Conservation (phyloP, 2,113 vertebrate genomes). For the Muscicapa adusta region DNA sequence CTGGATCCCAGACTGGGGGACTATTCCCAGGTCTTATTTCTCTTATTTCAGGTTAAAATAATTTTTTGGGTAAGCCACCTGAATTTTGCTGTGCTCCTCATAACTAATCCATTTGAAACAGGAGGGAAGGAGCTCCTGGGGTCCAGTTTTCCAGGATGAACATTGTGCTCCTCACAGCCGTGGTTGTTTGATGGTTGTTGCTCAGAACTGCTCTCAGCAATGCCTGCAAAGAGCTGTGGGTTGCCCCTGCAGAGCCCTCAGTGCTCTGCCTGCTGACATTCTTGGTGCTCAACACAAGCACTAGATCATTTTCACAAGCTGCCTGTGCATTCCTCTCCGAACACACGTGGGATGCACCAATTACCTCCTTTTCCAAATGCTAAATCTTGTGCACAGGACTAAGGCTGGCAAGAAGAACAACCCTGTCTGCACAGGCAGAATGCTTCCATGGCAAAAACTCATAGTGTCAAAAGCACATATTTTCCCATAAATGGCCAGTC, state of each 20-base stretch:
- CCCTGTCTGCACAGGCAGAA: neutral
- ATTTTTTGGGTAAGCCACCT: neutral
- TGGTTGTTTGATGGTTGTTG: neutral
- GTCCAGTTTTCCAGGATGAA: neutral
- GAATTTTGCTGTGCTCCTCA: neutral
- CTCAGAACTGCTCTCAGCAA: neutral
- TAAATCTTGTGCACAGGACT: neutral
- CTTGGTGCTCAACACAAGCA: neutral
- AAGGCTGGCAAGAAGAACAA: neutral
- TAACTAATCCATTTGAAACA: neutral
- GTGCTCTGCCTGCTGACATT: neutral
- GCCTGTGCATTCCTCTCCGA: neutral
- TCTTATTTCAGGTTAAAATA: neutral
- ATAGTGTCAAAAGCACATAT: conserved; percentile 14
- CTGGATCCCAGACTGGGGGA: neutral
- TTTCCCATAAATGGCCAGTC: conserved; percentile 61
- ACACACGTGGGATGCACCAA: neutral
- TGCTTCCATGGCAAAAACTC: neutral
- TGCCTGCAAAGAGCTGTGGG: neutral
- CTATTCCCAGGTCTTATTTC: neutral
- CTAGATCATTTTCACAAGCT: neutral
- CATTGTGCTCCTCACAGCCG: neutral
- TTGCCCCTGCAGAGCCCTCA: neutral
- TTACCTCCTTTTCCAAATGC: neutral
- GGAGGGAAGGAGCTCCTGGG: neutral